A percentile compares a stretch with the other conserved stretches of the same genome.
These are phyloP conservation scores for Stigmatopora nigra DNA, from an alignment of 2,113 vertebrate genomes.

Conservation along the genomic window DNA sequence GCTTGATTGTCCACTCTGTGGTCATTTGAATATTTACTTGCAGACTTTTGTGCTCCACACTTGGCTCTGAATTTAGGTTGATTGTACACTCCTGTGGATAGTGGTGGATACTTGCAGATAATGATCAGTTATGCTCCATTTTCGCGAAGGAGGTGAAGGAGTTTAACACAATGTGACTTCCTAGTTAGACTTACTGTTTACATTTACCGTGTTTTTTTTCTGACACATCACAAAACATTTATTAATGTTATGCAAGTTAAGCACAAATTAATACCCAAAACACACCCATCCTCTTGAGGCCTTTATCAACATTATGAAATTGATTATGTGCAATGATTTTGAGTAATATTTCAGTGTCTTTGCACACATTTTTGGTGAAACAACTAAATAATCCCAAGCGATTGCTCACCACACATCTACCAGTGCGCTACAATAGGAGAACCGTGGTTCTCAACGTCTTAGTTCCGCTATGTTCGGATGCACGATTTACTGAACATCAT, in stretches of 20 bases:
- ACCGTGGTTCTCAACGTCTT: too few species aligned
- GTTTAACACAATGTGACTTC: background rate
- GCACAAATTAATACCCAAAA: background rate
- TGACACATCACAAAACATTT: background rate
- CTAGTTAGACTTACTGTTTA: constrained; percentile 22
- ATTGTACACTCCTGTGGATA: constrained; percentile 43
- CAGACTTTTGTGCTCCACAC: constrained; percentile 10
- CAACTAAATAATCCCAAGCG: too few species aligned
- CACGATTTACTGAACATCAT: too few species aligned
- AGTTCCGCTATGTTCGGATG: too few species aligned
- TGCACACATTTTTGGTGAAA: too few species aligned
- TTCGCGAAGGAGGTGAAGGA: constrained; percentile 40
- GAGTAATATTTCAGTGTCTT: too few species aligned
- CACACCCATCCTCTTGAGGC: background rate
- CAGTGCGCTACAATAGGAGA: too few species aligned
- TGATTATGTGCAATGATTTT: too few species aligned
- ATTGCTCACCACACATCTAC: too few species aligned
- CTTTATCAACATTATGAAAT: too few species aligned
- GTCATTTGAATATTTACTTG: constrained; percentile 44
- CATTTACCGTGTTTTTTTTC: background rate
- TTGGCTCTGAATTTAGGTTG: constrained; percentile 37
- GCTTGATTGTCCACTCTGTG: constrained; percentile 54
- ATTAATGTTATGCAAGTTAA: background rate
- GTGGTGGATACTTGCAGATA: constrained; percentile 41
- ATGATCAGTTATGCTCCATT: constrained; percentile 47